Conservation (phyloP, 1,140 invertebrate species). For the Drosophila nigrodunni region DNA sequence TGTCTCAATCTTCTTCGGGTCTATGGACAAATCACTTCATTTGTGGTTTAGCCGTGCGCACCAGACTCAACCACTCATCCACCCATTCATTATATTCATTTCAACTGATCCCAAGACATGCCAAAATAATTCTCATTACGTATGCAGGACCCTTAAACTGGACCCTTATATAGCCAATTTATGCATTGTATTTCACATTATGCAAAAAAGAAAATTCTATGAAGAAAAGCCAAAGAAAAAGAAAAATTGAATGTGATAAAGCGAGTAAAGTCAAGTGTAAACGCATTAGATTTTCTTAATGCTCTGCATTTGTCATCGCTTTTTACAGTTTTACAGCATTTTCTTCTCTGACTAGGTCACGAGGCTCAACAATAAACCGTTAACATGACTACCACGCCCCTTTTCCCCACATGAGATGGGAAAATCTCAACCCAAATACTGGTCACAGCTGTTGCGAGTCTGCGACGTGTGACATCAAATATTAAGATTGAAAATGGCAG, state of each 20-base stretch:
- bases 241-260: background rate
- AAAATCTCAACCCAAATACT: slow-evolving; percentile 12
- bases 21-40: slow-evolving; percentile 44
- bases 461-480: slow-evolving; percentile 73
- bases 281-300: slow-evolving; percentile 60
- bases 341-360: slow-evolving; percentile 35
- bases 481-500: slow-evolving; percentile 77
- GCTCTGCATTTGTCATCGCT: slow-evolving; percentile 27
- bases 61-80: slow-evolving; percentile 27
- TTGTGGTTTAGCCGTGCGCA: slow-evolving; percentile 40
- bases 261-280: slow-evolving; percentile 26
- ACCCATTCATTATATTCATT: slow-evolving; percentile 32
- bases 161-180: slow-evolving; percentile 61
- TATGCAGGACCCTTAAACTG: slow-evolving; percentile 58
- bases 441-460: slow-evolving; percentile 56
- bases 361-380: slow-evolving; percentile 32
- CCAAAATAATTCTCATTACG: slow-evolving; percentile 52
- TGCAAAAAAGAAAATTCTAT: slow-evolving; percentile 30
- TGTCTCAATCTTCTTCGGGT: slow-evolving; percentile 3
- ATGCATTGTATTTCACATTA: slow-evolving; percentile 59
- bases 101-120: background rate
- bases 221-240: background rate
- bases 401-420: background rate
- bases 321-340: slow-evolving; percentile 2
- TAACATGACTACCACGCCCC: slow-evolving; percentile 17